Evolutionary conservation across 2,888 invertebrate genomes (phyloP).

Genomic region (Lissonota sp.): DNA sequence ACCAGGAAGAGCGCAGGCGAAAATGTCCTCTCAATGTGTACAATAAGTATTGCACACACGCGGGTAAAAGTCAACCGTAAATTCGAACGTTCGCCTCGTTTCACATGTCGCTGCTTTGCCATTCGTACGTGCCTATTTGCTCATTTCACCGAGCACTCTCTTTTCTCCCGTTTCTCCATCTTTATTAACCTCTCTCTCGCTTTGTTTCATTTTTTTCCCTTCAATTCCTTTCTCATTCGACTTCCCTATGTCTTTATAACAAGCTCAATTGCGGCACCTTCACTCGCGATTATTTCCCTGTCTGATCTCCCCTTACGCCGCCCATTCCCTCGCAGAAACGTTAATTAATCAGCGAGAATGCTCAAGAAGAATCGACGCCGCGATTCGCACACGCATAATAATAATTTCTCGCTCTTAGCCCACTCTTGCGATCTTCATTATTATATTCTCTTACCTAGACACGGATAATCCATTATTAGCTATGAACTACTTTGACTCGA

Average conservation of each 20-base stretch:
- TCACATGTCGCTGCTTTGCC: conserved; percentile 60
- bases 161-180: conserved; percentile 12
- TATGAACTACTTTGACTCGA: conserved; percentile 47
- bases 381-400: conserved; percentile 28
- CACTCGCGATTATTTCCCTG: conserved; percentile 46
- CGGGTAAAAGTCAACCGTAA: conserved; percentile 53
- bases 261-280: conserved; percentile 22
- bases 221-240: conserved; percentile 32
- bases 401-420: conserved; percentile 17
- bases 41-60: conserved; percentile 10
- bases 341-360: conserved; percentile 42
- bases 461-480: conserved; percentile 54
- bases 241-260: conserved; percentile 25
- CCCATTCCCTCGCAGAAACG: neutral
- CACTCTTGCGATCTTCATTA: conserved; percentile 31
- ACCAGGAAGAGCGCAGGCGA: conserved; percentile 15
- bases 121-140: conserved; percentile 55
- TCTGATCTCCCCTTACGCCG: conserved; percentile 8
- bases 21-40: conserved; percentile 28
- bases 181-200: conserved; percentile 30
- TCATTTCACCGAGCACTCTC: conserved; percentile 52
- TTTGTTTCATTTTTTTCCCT: conserved; percentile 1
- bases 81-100: conserved; percentile 57
- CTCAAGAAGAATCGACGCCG: conserved; percentile 32
- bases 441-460: conserved; percentile 35